Evolutionary conservation across 2,797 vertebrate genomes (phyloP), one percentile per base, ranked within the genome.

Genomic region (Bradypodion pumilum): DNA sequence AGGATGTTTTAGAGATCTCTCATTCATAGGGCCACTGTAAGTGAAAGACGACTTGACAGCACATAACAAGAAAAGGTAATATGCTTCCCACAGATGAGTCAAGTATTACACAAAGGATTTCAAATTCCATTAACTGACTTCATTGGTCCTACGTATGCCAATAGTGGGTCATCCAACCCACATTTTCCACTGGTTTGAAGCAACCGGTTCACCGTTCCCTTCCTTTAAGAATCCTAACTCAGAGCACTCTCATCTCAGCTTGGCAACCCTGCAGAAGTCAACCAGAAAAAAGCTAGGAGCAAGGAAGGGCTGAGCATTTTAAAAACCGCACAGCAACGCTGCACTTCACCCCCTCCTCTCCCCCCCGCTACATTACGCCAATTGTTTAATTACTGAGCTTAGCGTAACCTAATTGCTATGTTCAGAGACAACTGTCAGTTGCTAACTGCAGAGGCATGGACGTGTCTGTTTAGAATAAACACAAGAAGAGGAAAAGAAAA

Each of bases 381-480:
- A 85, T 81, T 81, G 79, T 63, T 85, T 85, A 81, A 85, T 85
- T 85, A 81, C 63, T 52, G 70, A 85, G 84, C 74, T 62, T 8
- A 1, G 73, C n/a, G 27, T 35, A 81, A 69, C 40, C 65, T 85
- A 85, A 85, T 85, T 85, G 74, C 84, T 85, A 77, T 21, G 42
- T 81, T 81, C 37, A 5, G 65, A 70, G 65, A 77, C 76, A 81
- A 81, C n/a, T 70, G 73, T 49, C 42, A 8, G 69, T 46, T 37
- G 65, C 65, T 77, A 77, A 81, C 79, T 62, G 79, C 56, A 85
- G 74, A 77, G 79, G 65, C 32, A 65, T 74, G 32, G 42, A 63
- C 27, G n/a, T n/a, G 66, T 85, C 74, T 69, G 78, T 66, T 69
- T 46, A n/a, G 25, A 32, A 42, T 52, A 85, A 72, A 81, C 7